Evolutionary conservation across 1,140 invertebrate species (phyloP), one percentile per base, ranked within the genome.

Genomic region (Triops longicaudatus): DNA sequence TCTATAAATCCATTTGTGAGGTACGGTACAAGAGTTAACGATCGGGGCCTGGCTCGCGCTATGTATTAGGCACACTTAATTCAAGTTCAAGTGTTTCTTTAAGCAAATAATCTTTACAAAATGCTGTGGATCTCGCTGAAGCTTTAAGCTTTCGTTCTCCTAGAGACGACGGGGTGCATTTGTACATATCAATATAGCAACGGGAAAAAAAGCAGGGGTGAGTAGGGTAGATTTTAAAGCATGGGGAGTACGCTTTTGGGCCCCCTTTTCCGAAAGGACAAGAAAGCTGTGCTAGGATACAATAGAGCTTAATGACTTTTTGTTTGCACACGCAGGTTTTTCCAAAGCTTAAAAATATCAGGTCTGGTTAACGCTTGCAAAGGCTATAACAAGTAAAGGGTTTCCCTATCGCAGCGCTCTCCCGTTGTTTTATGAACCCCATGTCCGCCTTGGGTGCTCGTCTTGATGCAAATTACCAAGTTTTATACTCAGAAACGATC

Each of bases 391-490:
- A 63, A 63, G 50, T 22, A 63, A 63, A 63, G 50, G 50, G 50
- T 63, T 63, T 63, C 50, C 50, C 50, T 63, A 63, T 63, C 22
- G 50, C 50, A 63, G 50, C 50, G 50, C 50, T 63, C 50, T 63
- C 50, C 50, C 50, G 50, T 63, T 63, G 50, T 63, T 63, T 63
- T 63, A 63, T 63, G 50, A 63, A 63, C 50, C 50, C 50, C n/a
- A 22, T n/a, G 50, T 63, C 50, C 50, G n/a, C n/a, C n/a, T 63
- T 63, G 50, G 50, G 50, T 63, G 50, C 50, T 63, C 50, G 50
- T 63, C 50, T 63, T 63, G 50, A 63, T 63, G 50, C 50, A 63
- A 63, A 63, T 63, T 63, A 63, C 50, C 50, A 17, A 63, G 50
- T 63, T 63, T 63, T 63, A 63, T 63, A 37, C 50, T 14, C 50